phyloP scores from a whole-genome alignment of 2,797 vertebrate genomes.

The Peromyscus melanophrys region DNA sequence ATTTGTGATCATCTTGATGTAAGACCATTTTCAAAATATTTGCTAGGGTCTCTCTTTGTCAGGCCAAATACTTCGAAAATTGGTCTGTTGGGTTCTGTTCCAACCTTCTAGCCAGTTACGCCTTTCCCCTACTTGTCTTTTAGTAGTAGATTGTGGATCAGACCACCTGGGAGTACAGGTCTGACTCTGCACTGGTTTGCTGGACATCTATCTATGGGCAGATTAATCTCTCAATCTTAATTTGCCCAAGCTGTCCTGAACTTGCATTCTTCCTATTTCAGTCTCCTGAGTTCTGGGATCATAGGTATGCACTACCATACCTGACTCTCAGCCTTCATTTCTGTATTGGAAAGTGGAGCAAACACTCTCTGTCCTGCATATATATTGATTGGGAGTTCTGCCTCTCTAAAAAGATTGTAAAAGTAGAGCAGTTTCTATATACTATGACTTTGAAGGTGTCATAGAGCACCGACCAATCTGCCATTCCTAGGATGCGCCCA shows the following conservation, averaged over 20 bases:
- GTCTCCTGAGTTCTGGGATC: not conserved
- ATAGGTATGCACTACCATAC: not conserved
- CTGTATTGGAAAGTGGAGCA: not conserved
- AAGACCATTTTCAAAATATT: conserved; percentile 9
- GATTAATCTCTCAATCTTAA: conserved; percentile 4
- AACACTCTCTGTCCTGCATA: not conserved
- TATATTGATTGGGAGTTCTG: not conserved
- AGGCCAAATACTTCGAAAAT: conserved; percentile 17
- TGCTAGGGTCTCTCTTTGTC: not conserved
- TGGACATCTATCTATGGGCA: not conserved
- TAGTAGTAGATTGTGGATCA: conserved; percentile 8
- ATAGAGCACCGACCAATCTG: not conserved
- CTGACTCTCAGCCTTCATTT: not conserved
- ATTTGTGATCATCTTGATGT: not conserved
- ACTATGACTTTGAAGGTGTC: not conserved
- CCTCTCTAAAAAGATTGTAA: not conserved
- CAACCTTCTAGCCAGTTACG: not conserved
- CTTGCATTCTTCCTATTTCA: not conserved
- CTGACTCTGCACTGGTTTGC: not conserved
- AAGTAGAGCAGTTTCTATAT: conserved; percentile 16
- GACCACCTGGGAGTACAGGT: not conserved
- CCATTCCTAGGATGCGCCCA: not conserved
- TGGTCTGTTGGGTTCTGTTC: not conserved
- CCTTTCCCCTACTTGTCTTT: not conserved
- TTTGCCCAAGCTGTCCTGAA: not conserved